A percentile compares a stretch with the other conserved stretches of the same genome.
phyloP scores from a whole-genome alignment of 37 sponge, comb jelly and placozoan species.

The Spongilla lacustris region DNA sequence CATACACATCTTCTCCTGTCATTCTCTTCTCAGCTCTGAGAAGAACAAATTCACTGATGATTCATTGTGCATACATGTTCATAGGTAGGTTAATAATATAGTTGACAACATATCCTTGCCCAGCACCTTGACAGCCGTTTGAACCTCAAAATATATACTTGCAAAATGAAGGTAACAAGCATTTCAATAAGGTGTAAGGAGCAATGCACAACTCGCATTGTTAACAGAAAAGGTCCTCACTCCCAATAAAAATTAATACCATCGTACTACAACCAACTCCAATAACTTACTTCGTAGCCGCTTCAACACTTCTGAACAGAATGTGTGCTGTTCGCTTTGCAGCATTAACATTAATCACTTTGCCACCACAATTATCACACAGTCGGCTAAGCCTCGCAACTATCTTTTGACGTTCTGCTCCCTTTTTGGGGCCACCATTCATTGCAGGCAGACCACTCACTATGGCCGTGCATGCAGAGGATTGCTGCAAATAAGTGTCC shows the following conservation, averaged over 20 bases:
- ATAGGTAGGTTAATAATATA: no score
- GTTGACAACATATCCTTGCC: no score
- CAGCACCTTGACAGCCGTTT: no score
- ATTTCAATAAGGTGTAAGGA: no score
- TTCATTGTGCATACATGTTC: no score
- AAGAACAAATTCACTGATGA: background rate
- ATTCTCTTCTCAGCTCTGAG: constrained; percentile 81
- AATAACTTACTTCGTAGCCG: constrained; percentile 67
- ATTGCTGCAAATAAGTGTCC: background rate
- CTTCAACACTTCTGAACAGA: constrained; percentile 61
- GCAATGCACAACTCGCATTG: no score
- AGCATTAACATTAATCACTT: constrained; percentile 57
- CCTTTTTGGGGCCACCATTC: background rate
- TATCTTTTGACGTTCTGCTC: constrained; percentile 8
- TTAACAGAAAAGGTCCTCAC: no score
- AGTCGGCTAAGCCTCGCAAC: constrained; percentile 53
- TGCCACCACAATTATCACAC: constrained; percentile 87
- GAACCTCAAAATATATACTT: no score
- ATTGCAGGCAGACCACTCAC: background rate
- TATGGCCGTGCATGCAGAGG: background rate
- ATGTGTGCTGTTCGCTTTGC: constrained; percentile 48
- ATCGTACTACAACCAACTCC: background rate
- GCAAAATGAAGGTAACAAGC: no score
- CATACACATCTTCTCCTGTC: constrained; percentile 79
- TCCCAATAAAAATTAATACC: no score